phyloP scores from a whole-genome alignment of 2,888 invertebrate species.

The Entomobrya multifasciata region DNA sequence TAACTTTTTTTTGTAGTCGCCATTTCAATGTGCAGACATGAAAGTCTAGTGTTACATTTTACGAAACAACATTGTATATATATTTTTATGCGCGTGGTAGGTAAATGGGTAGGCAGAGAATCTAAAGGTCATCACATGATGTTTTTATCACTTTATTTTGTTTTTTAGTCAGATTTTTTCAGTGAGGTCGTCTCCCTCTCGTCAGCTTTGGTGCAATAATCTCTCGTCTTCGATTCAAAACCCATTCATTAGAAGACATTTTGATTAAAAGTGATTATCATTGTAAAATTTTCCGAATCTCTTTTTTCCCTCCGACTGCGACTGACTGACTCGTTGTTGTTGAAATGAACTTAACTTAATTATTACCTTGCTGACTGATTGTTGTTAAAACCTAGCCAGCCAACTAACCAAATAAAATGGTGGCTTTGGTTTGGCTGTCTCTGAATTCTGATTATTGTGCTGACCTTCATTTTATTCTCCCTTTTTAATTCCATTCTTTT shows the following conservation, averaged over 20 bases:
- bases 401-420: constrained; percentile 19
- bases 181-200: constrained; percentile 56
- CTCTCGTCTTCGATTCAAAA: neutral
- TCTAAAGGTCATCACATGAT: constrained; percentile 10
- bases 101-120: constrained; percentile 20
- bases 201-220: constrained; percentile 12
- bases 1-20: neutral
- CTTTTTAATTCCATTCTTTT: constrained; percentile 35
- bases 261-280: neutral
- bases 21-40: neutral
- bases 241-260: constrained; percentile 17
- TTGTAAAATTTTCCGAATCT: neutral
- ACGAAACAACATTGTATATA: neutral
- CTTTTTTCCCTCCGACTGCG: constrained; percentile 18
- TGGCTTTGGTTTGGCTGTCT: neutral
- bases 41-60: neutral
- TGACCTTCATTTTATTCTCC: constrained; percentile 40
- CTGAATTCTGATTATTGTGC: neutral
- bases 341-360: constrained; percentile 39
- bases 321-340: neutral
- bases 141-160: neutral
- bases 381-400: neutral
- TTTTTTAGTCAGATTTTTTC: neutral
- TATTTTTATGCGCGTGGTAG: neutral
- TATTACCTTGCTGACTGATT: neutral